A percentile compares a stretch with the other conserved stretches of the same genome.
These are phyloP conservation scores for Conopomorpha cramerella DNA, from an alignment of 1,140 invertebrate species.

Conservation along the genomic window DNA sequence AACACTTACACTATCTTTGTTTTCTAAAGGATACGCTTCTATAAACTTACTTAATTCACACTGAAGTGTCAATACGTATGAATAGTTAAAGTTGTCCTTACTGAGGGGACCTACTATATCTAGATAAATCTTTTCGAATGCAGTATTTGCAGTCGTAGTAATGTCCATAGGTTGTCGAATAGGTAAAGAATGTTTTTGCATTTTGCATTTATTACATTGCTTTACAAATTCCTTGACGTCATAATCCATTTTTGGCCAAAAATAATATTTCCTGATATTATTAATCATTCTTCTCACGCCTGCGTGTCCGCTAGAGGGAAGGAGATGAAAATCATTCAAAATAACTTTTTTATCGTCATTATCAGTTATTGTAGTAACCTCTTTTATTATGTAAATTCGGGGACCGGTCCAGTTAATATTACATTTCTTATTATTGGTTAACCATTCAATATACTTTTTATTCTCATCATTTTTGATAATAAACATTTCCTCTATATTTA, in stretches of 20 bases:
- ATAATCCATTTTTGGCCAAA: constrained; percentile 8
- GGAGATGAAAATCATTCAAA: constrained; percentile 10
- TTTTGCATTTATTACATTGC: constrained; percentile 9
- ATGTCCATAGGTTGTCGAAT: constrained; percentile 8
- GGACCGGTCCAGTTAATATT: not conserved
- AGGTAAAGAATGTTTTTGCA: constrained; percentile 6
- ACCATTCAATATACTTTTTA: constrained; percentile 1
- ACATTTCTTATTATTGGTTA: not conserved
- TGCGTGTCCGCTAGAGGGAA: constrained; percentile 11
- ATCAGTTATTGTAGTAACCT: not conserved
- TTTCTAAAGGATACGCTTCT: constrained; percentile 10
- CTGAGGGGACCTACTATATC: not conserved
- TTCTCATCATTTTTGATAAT: constrained; percentile 1
- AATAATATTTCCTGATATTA: constrained; percentile 11
- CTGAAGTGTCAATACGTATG: not conserved
- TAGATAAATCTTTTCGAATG: constrained; percentile 2
- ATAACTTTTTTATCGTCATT: constrained; percentile 8
- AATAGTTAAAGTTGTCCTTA: not conserved
- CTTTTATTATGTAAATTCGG: constrained; percentile 1
- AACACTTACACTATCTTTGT: constrained; percentile 8
- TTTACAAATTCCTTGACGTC: constrained; percentile 9
- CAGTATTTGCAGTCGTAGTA: not conserved
- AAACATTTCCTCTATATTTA: not conserved
- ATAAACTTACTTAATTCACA: not conserved
- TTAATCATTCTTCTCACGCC: constrained; percentile 12